Evolutionary conservation across 2,888 invertebrate genomes (phyloP), one percentile per base, ranked within the genome.

Genomic region (Cheiracanthium punctorium): DNA sequence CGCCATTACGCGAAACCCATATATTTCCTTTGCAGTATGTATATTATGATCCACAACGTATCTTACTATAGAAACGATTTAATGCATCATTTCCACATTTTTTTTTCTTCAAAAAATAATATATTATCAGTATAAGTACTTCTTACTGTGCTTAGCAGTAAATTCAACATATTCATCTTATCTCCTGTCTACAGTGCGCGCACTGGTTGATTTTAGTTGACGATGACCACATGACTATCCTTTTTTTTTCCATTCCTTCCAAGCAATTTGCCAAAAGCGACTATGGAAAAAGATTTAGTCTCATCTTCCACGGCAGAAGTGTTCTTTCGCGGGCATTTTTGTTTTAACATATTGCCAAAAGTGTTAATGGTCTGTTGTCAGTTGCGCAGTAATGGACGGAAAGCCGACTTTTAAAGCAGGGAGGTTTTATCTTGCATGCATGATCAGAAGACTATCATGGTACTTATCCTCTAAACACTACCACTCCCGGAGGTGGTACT

Each of bases 351-450:
- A 82, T 77, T 33, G 72, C 77, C 37, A n/a, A 32, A 82, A 43
- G 82, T 77, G 82, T 77, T 65, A 82, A 82, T 82, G 82, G 82
- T 77, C 82, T 82, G 82, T 82, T 82, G 82, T 82, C 82, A 82
- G 82, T 65, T 77, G 5, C 33, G 20, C 72, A 32, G 17, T 71
- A 72, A 82, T 75, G 75, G 76, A 28, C 29, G 65, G 48, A 77
- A 67, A 65, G 52, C 67, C 76, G 82, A 17, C 67, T 67, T n/a
- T n/a, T n/a, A 32, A 41, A 43, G 70, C n/a, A 28, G 76, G 29
- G 70, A n/a, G 0, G 4, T 17, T 77, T 82, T 58, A 58, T 58
- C 58, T 48, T n/a, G 2, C 14, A 17, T 48, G 76, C 76, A 70
- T 29, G 65, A 32, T 71, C 33, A 48, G 48, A 72, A 30, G 76